Conservation (phyloP, 2,888 invertebrate genomes). For the Frankliniella fusca region DNA sequence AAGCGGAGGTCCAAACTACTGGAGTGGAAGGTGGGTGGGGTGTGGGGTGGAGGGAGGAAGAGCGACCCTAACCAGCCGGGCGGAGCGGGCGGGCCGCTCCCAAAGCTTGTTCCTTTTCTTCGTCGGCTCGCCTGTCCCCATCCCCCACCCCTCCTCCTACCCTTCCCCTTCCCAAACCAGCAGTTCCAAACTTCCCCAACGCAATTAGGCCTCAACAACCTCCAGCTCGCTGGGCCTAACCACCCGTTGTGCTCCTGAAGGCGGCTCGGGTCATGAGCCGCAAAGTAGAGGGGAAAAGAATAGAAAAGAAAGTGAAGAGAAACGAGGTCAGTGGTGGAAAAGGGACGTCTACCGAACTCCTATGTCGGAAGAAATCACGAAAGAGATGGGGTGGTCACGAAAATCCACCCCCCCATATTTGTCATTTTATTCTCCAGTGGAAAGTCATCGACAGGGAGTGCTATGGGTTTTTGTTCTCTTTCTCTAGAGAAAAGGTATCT, state of each 20-base stretch:
- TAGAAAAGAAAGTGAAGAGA: neutral
- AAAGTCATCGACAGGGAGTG: too few relatives aligned
- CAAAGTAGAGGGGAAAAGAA: neutral
- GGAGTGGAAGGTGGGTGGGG: too few relatives aligned
- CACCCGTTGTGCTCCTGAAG: too few relatives aligned
- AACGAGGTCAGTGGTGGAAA: too few relatives aligned
- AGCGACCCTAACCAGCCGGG: neutral
- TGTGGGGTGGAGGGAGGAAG: neutral
- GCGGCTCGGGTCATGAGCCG: neutral
- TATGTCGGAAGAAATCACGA: too few relatives aligned
- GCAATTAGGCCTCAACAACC: constrained; percentile 6
- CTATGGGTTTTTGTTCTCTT: too few relatives aligned
- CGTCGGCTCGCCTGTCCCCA: neutral
- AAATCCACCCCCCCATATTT: too few relatives aligned
- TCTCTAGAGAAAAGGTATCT: too few relatives aligned
- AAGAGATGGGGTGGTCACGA: too few relatives aligned
- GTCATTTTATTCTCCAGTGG: too few relatives aligned
- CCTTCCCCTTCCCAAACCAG: neutral
- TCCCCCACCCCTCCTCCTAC: neutral
- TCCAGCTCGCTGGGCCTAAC: neutral
- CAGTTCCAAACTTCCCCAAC: constrained; percentile 1
- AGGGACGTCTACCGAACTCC: too few relatives aligned
- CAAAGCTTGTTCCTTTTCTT: neutral
- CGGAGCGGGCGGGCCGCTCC: neutral
- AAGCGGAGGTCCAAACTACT: too few relatives aligned